Evolutionary conservation across 2,113 vertebrate species (phyloP), one percentile per base, ranked within the genome.

Genomic region (Cyphomyrus discorhynchus): DNA sequence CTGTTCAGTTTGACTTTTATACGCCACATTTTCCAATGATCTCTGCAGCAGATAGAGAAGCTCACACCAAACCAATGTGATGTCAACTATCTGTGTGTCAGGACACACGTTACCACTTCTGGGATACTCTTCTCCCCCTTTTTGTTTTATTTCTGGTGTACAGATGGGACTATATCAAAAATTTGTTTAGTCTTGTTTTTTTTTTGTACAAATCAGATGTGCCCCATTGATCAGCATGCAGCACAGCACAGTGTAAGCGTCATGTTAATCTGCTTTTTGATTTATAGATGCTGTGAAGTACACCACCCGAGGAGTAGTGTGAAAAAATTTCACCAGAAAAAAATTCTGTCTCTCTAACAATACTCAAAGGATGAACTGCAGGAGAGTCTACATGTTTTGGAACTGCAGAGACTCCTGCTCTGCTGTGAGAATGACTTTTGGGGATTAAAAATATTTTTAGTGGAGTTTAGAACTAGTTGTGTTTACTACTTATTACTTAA

Each of bases 251-350:
- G 42, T 82, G 77, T 82, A 82, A 21, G 82, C 45, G 21, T 84
- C 82, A 84, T 84, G 45, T 84, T 84, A 84, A 84, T 84, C 82
- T 84, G 82, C 45, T 46, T 84, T 84, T 84, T 84, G 39, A 84
- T 84, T 49, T 27, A 84, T 84, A 9, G 45, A 84, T 11, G 21
- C 82, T 47, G 82, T 21, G 82, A 84, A 45, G 39, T 46, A 5
- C 19, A n/a, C 45, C 82, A 47, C 82, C 19, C 82, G 45, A 42
- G 82, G 82, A 47, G 82, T 5, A 24, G 9, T 47, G 39, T 84
- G 19, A 47, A n/a, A n/a, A 84, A 24, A 17, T 42, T 21, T 82
- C 35, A 21, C 19, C 35, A 42, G 39, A 80, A 39, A 19, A 39
- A 80, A 31, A 13, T 6, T 80, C 5, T 80, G n/a, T 19, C 74